Conservation (phyloP, 2,797 vertebrate genomes). For the Molossus alvarezi region DNA sequence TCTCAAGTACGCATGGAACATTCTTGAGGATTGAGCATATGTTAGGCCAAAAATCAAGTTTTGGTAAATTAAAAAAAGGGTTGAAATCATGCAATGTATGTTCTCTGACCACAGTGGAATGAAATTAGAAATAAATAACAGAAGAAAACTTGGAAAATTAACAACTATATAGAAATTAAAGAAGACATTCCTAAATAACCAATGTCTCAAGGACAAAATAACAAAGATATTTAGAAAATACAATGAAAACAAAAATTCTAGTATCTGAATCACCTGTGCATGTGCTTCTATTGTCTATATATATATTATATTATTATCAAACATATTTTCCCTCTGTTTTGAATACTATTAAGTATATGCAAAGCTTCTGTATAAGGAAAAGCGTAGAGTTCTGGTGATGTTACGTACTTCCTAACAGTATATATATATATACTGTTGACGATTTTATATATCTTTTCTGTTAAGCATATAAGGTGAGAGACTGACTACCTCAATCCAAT, state of each 20-base stretch:
- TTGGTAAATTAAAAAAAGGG: not conserved
- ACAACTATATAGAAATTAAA: not conserved
- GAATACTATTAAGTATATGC: not conserved
- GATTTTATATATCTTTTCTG: not conserved
- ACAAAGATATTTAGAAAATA: not conserved
- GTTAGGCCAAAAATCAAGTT: not conserved
- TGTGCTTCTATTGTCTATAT: not conserved
- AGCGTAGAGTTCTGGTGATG: not conserved
- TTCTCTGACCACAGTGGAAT: not conserved
- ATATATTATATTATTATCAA: not conserved
- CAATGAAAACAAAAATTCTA: not conserved
- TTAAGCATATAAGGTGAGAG: not conserved
- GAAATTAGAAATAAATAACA: not conserved
- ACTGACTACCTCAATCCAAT: not conserved
- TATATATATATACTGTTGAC: not conserved
- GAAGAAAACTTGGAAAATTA: not conserved
- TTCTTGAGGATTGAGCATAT: not conserved
- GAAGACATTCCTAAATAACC: not conserved
- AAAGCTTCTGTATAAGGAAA: not conserved
- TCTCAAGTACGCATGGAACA: not conserved
- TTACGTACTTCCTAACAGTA: not conserved
- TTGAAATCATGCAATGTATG: not conserved
- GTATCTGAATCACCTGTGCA: not conserved
- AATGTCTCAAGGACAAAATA: not conserved
- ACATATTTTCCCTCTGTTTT: not conserved